Conservation (phyloP, 2,113 vertebrate species). For the Siphamia tubifer region DNA sequence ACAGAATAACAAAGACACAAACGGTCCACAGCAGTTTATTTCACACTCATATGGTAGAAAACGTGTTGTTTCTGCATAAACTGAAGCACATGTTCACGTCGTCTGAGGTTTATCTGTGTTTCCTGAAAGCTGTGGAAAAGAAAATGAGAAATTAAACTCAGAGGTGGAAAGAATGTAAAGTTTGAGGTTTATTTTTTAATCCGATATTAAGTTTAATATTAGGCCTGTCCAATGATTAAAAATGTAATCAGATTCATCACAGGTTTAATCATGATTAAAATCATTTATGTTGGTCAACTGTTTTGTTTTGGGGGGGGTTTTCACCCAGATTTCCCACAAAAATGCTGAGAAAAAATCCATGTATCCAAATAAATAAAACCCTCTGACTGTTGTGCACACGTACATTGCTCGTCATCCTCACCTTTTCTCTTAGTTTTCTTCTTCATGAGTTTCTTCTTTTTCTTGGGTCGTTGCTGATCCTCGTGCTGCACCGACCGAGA, state of each 20-base stretch:
- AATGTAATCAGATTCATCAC: too few species aligned
- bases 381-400: too few species aligned
- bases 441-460: constrained; percentile 80
- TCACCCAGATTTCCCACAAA: too few species aligned
- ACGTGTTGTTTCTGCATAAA: neutral
- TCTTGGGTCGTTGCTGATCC: constrained; percentile 63
- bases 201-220: too few species aligned
- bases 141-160: neutral
- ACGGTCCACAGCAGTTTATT: constrained; percentile 17
- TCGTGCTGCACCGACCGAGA: constrained; percentile 49
- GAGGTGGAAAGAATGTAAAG: neutral
- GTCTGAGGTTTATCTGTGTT: constrained; percentile 58
- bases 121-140: constrained; percentile 72
- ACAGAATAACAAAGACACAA: neutral
- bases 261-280: too few species aligned
- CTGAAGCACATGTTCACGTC: neutral
- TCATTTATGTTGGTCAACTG: too few species aligned
- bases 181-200: too few species aligned
- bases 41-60: neutral
- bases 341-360: too few species aligned
- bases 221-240: too few species aligned
- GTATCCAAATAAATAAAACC: too few species aligned
- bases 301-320: too few species aligned
- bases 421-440: constrained; percentile 80
- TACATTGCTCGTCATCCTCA: too few species aligned